Conservation (phyloP, 1,140 invertebrate species). For the Drosophila carrolli region DNA sequence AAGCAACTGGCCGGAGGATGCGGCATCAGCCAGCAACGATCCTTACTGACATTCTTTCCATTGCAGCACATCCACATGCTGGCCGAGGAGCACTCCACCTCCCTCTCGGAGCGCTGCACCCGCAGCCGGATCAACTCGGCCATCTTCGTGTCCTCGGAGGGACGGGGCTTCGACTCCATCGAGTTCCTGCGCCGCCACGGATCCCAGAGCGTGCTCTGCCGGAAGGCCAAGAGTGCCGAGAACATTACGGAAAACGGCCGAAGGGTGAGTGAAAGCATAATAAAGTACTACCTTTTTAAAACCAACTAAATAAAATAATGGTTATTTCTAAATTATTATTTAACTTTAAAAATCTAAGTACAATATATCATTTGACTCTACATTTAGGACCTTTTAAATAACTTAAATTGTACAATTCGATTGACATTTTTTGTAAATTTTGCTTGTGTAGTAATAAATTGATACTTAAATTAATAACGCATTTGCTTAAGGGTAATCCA, state of each 20-base stretch:
- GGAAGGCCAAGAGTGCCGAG: conserved; percentile 91
- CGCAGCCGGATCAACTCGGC: conserved; percentile 91
- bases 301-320: too few species aligned
- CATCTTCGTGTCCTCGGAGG: conserved; percentile 90
- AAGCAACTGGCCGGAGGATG: conserved; percentile 49
- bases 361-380: too few species aligned
- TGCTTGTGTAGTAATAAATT: too few species aligned
- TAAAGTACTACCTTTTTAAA: too few species aligned
- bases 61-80: conserved; percentile 88
- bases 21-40: conserved; percentile 8
- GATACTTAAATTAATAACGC: too few species aligned
- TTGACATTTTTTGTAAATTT: too few species aligned
- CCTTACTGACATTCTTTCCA: conserved; percentile 22
- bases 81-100: conserved; percentile 82
- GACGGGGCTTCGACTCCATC: conserved; percentile 90
- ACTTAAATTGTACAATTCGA: too few species aligned
- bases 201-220: conserved; percentile 90
- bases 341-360: too few species aligned
- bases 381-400: too few species aligned
- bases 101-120: conserved; percentile 86
- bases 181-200: conserved; percentile 91
- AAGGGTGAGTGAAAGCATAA: conserved; percentile 48
- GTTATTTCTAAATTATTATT: too few species aligned
- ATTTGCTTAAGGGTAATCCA: too few species aligned
- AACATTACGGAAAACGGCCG: conserved; percentile 86